Base-by-base conservation (phyloP, 2,113 vertebrate species). In the Cyanistes caeruleus region DNA sequence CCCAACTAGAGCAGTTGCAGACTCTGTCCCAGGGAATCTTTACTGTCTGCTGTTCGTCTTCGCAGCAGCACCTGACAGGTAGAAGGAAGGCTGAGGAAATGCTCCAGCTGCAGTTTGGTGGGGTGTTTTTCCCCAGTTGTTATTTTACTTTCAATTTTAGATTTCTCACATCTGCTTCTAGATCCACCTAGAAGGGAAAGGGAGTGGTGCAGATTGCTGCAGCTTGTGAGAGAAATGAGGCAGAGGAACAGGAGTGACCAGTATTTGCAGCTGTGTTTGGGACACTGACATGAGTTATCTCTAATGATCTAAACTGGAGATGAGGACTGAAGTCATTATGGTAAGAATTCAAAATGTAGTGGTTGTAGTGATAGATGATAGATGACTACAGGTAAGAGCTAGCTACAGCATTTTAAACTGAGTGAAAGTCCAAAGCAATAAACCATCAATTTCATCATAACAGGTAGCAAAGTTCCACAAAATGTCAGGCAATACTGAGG, bases 71-170 rank as follows among this genome's bases (percentile, higher is more conserved):
- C 20, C 41, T 58, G 76, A 24, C 37, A 49, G 60, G 25, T 17
- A 60, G 53, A 84, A 43, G 20, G 72, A 75, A 89, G 13, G 21
- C 44, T 6, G 31, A 78, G 48, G 31, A 88, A 76, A 78, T 77
- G 56, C 9, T 90, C 56, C 33, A 73, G 56, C 31, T 89, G 22
- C 59, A 46, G 31, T 35, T 72, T 46, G 10, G 30, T 67, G 74
- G 33, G 10, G 0, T 7, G 13, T 27, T 55, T 28, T 6, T 3
- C 7, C 4, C 5, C 25, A 24, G 0, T 64, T 89, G 21, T 17
- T 53, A 58, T 39, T 90, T 91, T 73, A 41, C 37, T 84, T 96
- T 78, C 39, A 30, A 0, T 76, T 93, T 76, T 52, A n/a, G 21
- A 24, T 78, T 75, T 81, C 44, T 77, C 39, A 39, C 9, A 28